A percentile compares a stretch with the other conserved stretches of the same genome.
Conservation (phyloP, 2,113 vertebrate genomes). For the Cyphotilapia sp. region DNA sequence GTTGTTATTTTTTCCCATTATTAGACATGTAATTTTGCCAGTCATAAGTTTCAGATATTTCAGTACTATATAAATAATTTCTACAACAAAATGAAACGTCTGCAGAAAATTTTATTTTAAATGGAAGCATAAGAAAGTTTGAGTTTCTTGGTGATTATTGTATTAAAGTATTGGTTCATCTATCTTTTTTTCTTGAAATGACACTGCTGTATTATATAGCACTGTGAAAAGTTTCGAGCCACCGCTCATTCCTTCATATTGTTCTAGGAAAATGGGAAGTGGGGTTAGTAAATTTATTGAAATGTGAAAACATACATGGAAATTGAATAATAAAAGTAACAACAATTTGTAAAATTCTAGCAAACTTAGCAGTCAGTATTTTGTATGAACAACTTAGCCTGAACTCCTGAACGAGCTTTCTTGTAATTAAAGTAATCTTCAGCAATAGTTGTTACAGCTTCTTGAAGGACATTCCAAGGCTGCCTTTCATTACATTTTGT, state of each 20-base stretch:
- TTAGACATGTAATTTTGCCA: neutral
- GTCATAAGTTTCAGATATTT: neutral
- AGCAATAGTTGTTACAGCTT: neutral
- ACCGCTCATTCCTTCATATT: neutral
- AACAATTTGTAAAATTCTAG: neutral
- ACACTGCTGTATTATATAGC: neutral
- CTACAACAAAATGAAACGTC: neutral
- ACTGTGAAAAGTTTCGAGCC: neutral
- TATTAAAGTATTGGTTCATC: neutral
- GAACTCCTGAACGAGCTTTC: neutral
- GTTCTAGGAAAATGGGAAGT: neutral
- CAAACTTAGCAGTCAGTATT: neutral
- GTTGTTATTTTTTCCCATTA: too few relatives aligned
- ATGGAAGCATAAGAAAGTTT: neutral
- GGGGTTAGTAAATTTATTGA: neutral
- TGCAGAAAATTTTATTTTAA: neutral
- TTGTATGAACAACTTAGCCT: neutral
- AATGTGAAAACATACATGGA: neutral
- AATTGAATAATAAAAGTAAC: neutral
- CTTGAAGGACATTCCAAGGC: neutral
- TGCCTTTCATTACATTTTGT: neutral
- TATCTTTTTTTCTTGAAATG: neutral
- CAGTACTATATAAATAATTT: neutral
- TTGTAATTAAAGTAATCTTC: neutral
- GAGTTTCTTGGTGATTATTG: neutral